Conservation (phyloP, 2,113 vertebrate genomes). For the Platycercus adscitus region DNA sequence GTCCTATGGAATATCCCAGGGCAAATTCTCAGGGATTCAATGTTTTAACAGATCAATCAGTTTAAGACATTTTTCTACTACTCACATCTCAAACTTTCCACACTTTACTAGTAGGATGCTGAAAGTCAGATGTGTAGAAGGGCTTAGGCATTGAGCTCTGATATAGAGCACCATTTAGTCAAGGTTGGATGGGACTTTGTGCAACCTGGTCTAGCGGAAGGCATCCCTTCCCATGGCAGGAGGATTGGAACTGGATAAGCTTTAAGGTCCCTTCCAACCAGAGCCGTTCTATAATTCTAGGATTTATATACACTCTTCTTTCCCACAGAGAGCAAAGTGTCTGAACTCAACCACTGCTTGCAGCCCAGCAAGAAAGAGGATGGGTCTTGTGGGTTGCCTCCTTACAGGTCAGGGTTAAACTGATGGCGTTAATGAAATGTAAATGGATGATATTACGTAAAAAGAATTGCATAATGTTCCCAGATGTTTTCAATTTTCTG, state of each 20-base stretch:
- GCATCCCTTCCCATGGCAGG: background rate
- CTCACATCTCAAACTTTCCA: background rate
- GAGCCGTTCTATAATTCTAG: background rate
- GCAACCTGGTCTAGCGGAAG: background rate
- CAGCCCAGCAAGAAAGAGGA: background rate
- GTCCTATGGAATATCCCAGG: background rate
- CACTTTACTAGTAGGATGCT: background rate
- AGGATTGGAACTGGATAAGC: background rate
- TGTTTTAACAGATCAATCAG: background rate
- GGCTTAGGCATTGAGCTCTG: background rate
- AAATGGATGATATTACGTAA: conserved; percentile 51
- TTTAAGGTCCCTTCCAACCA: background rate
- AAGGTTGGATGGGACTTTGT: background rate
- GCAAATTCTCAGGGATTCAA: background rate
- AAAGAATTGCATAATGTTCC: conserved; percentile 61
- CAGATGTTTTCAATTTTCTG: conserved; percentile 68
- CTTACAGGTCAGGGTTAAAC: conserved; percentile 26
- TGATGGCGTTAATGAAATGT: conserved; percentile 22
- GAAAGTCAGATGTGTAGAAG: background rate
- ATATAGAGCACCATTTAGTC: background rate
- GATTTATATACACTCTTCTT: background rate
- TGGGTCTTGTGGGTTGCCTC: background rate
- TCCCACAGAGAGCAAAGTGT: background rate
- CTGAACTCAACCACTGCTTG: background rate
- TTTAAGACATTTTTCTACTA: background rate